phyloP scores from a whole-genome alignment of 1,140 invertebrate species.

The Parasteatoda tepidariorum region DNA sequence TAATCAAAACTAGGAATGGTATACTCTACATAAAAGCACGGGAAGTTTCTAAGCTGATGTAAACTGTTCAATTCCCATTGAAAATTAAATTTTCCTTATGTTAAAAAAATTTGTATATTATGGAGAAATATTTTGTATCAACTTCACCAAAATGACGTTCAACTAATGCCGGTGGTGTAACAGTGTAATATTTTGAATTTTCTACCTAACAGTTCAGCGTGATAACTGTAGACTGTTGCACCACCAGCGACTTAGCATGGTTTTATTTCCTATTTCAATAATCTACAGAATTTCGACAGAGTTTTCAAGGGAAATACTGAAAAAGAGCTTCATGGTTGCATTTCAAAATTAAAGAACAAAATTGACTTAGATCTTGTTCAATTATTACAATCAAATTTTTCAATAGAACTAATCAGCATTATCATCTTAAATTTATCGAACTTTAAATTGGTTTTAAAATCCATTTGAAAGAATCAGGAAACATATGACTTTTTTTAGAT shows the following conservation, averaged over 20 bases:
- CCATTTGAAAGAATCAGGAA: too few species aligned
- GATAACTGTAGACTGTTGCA: conserved; percentile 46
- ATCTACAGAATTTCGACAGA: conserved; percentile 53
- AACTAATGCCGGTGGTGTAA: conserved; percentile 30
- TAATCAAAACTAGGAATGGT: conserved; percentile 58
- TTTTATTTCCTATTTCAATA: conserved; percentile 37
- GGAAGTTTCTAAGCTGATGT: not conserved
- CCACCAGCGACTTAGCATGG: conserved; percentile 31
- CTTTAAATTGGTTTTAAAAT: too few species aligned
- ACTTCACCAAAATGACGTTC: conserved; percentile 41
- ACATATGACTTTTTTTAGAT: too few species aligned
- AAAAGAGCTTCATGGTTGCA: not conserved
- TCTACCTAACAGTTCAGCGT: conserved; percentile 50
- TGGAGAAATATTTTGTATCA: conserved; percentile 52
- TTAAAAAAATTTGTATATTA: conserved; percentile 21
- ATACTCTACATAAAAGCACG: not conserved
- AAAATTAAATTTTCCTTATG: not conserved
- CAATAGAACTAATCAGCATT: too few species aligned
- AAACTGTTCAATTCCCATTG: not conserved
- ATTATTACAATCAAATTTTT: not conserved
- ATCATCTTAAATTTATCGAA: too few species aligned
- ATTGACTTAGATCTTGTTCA: not conserved
- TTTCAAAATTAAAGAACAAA: not conserved
- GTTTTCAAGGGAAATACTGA: conserved; percentile 11
- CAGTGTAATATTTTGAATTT: conserved; percentile 54